Evolutionary conservation across 1,140 invertebrate species (phyloP).

Genomic region (Sweltsa coloradensis): DNA sequence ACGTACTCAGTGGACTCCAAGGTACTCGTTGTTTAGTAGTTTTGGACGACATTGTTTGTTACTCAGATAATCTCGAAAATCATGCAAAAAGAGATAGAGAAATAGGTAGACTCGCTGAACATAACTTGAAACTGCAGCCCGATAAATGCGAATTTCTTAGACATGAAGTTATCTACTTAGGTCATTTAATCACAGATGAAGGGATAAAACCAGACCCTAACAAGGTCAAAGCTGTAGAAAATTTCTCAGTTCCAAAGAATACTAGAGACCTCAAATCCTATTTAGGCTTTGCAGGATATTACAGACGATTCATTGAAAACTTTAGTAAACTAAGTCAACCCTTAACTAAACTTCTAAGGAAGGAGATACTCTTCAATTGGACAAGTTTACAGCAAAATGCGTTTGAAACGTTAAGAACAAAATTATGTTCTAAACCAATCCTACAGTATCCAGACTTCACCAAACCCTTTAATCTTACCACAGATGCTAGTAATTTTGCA

Average conservation of each 20-base stretch:
- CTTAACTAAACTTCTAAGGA: slow-evolving; percentile 2
- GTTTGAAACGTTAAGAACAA: slow-evolving; percentile 10
- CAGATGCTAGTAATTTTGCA: slow-evolving; percentile 7
- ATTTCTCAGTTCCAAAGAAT: slow-evolving; percentile 17
- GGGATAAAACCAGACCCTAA: slow-evolving; percentile 19
- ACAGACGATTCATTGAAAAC: neutral
- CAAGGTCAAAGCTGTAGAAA: slow-evolving; percentile 17
- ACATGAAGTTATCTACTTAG: slow-evolving; percentile 19
- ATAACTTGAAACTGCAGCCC: slow-evolving; percentile 21
- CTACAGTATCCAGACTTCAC: slow-evolving; percentile 10
- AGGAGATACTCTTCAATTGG: neutral
- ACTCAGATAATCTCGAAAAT: neutral
- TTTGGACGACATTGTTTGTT: slow-evolving; percentile 7
- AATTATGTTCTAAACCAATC: neutral
- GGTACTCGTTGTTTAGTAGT: slow-evolving; percentile 6
- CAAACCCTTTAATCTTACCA: slow-evolving; percentile 10
- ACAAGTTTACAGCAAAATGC: neutral
- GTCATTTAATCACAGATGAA: slow-evolving; percentile 18
- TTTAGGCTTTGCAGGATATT: slow-evolving; percentile 20
- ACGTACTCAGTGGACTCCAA: slow-evolving; percentile 14
- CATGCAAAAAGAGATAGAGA: neutral
- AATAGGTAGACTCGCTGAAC: neutral
- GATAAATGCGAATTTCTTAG: slow-evolving; percentile 24
- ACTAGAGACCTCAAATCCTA: slow-evolving; percentile 17
- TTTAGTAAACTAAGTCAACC: slow-evolving; percentile 3